phyloP scores from a whole-genome alignment of 2,113 vertebrate species.

The Strigops habroptila region DNA sequence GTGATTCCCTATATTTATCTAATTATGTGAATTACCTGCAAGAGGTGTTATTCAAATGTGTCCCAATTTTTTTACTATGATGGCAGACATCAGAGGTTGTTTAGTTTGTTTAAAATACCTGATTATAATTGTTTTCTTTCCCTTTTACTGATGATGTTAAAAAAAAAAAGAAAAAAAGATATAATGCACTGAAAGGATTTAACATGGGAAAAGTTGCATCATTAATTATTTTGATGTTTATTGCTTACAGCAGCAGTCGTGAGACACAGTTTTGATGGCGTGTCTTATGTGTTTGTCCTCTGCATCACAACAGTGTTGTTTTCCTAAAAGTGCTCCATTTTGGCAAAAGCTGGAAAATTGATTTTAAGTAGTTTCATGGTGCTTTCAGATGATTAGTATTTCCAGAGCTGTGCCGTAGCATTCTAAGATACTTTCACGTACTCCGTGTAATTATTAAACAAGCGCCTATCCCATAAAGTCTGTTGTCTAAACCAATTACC shows the following conservation, averaged over 20 bases:
- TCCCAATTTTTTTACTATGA: not conserved
- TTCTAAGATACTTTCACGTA: not conserved
- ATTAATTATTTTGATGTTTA: not conserved
- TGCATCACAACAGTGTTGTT: not conserved
- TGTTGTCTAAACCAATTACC: constrained; percentile 6
- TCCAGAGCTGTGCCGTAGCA: not conserved
- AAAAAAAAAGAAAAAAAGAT: not conserved
- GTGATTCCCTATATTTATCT: not conserved
- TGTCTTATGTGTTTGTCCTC: not conserved
- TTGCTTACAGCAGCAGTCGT: not conserved
- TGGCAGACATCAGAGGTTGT: not conserved
- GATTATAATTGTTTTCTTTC: not conserved
- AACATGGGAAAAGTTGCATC: not conserved
- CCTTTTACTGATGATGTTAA: not conserved
- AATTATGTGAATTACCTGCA: not conserved
- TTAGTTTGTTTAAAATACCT: not conserved
- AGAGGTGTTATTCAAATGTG: not conserved
- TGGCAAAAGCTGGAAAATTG: not conserved
- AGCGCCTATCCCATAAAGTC: constrained; percentile 20
- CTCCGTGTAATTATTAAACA: constrained; percentile 4
- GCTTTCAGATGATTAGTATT: not conserved
- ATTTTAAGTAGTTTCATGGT: not conserved
- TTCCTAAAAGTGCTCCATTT: not conserved
- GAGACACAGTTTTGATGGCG: not conserved
- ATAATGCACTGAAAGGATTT: not conserved